Conservation (phyloP, 2,797 vertebrate genomes). For the Zenarchopterus dispar region DNA sequence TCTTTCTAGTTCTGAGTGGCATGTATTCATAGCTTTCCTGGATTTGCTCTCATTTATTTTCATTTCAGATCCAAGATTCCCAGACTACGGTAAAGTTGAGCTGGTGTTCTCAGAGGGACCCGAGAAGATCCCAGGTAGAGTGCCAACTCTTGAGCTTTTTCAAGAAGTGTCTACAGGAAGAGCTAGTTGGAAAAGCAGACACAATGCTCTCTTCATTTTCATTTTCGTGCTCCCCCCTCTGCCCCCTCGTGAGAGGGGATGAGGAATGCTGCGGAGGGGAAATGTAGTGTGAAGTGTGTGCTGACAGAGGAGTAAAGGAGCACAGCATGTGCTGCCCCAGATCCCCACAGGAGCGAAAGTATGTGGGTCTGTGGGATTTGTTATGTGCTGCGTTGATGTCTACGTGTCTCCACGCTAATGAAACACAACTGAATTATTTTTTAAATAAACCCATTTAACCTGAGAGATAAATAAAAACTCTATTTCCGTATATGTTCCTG, state of each 20-base stretch:
- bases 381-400: background rate
- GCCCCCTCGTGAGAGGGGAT: conserved; percentile 59
- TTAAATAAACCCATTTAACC: too few species aligned
- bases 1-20: conserved; percentile 26
- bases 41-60: conserved; percentile 56
- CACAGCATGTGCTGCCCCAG: conserved; percentile 64
- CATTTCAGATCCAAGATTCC: conserved; percentile 91
- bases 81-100: conserved; percentile 91
- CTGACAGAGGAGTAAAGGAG: conserved; percentile 72
- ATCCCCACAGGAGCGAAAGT: conserved; percentile 42
- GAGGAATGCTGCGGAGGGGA: conserved; percentile 70
- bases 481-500: too few species aligned
- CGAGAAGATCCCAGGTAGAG: conserved; percentile 89
- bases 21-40: conserved; percentile 35
- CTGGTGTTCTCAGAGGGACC: conserved; percentile 92
- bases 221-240: conserved; percentile 29
- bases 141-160: background rate
- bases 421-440: background rate
- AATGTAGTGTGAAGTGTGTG: conserved; percentile 78
- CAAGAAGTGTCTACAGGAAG: background rate
- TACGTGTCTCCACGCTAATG: background rate
- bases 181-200: conserved; percentile 28
- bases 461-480: too few species aligned
- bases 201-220: conserved; percentile 21
- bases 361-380: conserved; percentile 21